These are phyloP conservation scores for Axea sp. DNA, from an alignment of 2,888 invertebrate species.

Conservation along the genomic window DNA sequence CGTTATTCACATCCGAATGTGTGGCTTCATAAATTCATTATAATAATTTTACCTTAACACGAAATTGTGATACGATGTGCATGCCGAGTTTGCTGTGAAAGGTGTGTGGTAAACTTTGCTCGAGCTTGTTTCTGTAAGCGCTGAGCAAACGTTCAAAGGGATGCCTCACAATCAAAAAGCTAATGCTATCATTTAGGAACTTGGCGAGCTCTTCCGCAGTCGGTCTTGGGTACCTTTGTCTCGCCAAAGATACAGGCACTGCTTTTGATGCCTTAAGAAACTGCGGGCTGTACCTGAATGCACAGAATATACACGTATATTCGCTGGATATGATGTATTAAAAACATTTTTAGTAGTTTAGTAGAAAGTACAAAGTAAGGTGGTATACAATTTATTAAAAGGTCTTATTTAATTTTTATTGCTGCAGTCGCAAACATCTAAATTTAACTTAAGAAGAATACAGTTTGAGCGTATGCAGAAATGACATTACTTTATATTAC, in stretches of 20 bases:
- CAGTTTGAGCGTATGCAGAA: no score
- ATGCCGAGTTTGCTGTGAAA: constrained; percentile 90
- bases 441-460: no score
- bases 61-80: constrained; percentile 87
- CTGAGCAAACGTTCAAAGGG: constrained; percentile 90
- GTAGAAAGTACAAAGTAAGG: no score
- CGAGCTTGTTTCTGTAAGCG: constrained; percentile 91
- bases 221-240: constrained; percentile 89
- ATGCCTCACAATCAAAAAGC: constrained; percentile 90
- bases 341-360: no score
- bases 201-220: constrained; percentile 85
- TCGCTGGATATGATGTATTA: no score
- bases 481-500: no score
- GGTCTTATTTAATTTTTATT: no score
- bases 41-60: constrained; percentile 81
- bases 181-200: constrained; percentile 88
- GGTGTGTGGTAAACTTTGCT: constrained; percentile 90
- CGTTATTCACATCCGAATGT: constrained; percentile 3
- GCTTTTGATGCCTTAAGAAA: constrained; percentile 88
- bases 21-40: constrained; percentile 16
- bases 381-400: no score
- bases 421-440: no score
- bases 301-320: constrained; percentile 3
- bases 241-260: constrained; percentile 88
- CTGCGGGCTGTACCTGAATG: constrained; percentile 84